These are phyloP conservation scores for Atrina japonica DNA, from an alignment of 2,888 invertebrate species.

Conservation along the genomic window DNA sequence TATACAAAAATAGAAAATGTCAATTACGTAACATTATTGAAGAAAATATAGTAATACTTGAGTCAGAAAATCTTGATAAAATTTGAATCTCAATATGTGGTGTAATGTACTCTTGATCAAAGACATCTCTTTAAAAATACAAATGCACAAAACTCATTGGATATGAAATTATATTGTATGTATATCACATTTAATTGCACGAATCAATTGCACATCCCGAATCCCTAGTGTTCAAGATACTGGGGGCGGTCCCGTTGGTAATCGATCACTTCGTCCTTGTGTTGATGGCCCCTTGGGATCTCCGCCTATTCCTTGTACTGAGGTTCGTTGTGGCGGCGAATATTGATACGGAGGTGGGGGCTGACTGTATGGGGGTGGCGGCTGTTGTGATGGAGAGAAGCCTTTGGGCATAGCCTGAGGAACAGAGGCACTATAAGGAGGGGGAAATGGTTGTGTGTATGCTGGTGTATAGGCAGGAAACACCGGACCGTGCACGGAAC, in stretches of 20 bases:
- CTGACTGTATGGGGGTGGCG: conserved; percentile 2
- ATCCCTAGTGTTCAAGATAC: conserved; percentile 16
- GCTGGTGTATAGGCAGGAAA: conserved; percentile 16
- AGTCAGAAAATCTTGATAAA: no score
- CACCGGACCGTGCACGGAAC: conserved; percentile 2
- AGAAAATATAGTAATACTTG: no score
- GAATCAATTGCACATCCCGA: no score
- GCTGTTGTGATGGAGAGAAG: neutral
- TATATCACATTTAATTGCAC: no score
- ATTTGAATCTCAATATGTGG: no score
- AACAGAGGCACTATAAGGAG: conserved; percentile 24
- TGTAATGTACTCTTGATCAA: no score
- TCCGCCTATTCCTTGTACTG: conserved; percentile 19
- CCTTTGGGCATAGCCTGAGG: neutral
- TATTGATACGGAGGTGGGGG: conserved; percentile 21
- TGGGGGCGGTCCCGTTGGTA: neutral
- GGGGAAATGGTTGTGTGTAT: conserved; percentile 22
- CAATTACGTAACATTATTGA: no score
- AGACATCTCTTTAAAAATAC: no score
- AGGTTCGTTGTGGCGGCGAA: conserved; percentile 12
- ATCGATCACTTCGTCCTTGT: neutral
- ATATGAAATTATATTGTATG: no score
- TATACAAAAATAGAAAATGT: no score
- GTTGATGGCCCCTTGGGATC: neutral
- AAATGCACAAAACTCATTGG: no score